A percentile compares a stretch with the other conserved stretches of the same genome.
These are phyloP conservation scores for Drosophila peninsularis DNA, from an alignment of 2,888 invertebrate genomes.

Conservation along the genomic window DNA sequence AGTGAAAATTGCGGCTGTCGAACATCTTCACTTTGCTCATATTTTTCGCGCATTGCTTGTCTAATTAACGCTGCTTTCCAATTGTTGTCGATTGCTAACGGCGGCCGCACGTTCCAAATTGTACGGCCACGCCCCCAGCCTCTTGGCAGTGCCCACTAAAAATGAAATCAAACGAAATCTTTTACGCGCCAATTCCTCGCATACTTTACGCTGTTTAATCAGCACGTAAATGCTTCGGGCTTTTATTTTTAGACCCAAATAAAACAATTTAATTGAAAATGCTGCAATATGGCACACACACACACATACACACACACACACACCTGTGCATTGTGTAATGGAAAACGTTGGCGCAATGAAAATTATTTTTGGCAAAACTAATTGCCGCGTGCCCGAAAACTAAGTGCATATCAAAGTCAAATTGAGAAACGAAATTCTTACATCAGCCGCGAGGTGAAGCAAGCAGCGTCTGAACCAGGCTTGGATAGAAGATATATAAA, in stretches of 20 bases:
- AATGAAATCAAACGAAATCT: constrained; percentile 68
- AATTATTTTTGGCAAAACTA: constrained; percentile 37
- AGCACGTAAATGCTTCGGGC: constrained; percentile 63
- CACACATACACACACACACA: background rate
- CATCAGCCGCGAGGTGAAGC: background rate
- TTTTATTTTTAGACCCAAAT: constrained; percentile 65
- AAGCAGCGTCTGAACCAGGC: no score
- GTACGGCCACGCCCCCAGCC: constrained; percentile 2
- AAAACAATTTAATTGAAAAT: constrained; percentile 56
- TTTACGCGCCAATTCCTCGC: constrained; percentile 79
- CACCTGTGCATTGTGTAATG: constrained; percentile 43
- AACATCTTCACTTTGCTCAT: constrained; percentile 67
- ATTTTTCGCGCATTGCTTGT: constrained; percentile 44
- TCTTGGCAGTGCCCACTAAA: constrained; percentile 25
- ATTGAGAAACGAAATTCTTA: background rate
- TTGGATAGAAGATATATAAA: no score
- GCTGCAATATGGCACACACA: constrained; percentile 50
- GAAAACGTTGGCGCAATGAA: constrained; percentile 34
- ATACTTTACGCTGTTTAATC: constrained; percentile 72
- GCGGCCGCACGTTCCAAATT: constrained; percentile 52
- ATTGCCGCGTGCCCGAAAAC: constrained; percentile 34
- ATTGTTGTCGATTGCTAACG: constrained; percentile 47
- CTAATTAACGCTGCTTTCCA: constrained; percentile 78
- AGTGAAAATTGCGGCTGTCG: constrained; percentile 64
- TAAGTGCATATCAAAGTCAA: constrained; percentile 15